Evolutionary conservation across 1,140 invertebrate species (phyloP).

Genomic region (Ceratina australensis): DNA sequence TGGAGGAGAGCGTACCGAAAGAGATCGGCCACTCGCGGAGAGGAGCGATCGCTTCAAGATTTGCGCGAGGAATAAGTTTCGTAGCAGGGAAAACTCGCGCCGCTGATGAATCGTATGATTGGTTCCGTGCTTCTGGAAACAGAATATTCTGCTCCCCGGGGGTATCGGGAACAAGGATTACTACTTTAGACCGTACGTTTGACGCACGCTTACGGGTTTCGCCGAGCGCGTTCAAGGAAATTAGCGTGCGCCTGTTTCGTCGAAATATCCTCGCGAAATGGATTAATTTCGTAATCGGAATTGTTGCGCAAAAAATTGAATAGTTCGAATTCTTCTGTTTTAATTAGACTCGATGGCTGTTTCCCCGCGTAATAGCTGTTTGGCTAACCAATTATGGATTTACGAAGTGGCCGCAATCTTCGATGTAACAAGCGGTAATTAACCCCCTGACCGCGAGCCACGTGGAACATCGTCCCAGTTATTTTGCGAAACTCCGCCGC

Average conservation of each 20-base stretch:
- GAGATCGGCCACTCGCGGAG: neutral
- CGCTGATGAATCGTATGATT: constrained; percentile 33
- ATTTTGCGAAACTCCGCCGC: too few relatives aligned
- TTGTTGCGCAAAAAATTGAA: too few relatives aligned
- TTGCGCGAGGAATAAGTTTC: constrained; percentile 15
- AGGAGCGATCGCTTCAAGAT: neutral
- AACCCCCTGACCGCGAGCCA: too few relatives aligned
- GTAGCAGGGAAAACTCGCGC: neutral
- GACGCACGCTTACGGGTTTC: neutral
- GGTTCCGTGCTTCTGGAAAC: constrained; percentile 15
- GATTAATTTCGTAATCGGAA: too few relatives aligned
- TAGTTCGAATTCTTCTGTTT: too few relatives aligned
- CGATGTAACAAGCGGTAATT: too few relatives aligned
- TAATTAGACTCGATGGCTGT: too few relatives aligned
- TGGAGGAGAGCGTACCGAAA: neutral
- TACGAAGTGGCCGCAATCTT: neutral
- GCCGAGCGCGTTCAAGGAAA: neutral
- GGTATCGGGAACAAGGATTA: constrained; percentile 15
- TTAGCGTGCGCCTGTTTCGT: too few relatives aligned
- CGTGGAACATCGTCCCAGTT: too few relatives aligned
- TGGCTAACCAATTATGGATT: neutral
- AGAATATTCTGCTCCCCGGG: constrained; percentile 14
- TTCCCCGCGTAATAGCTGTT: neutral
- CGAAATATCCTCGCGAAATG: too few relatives aligned
- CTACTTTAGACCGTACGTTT: neutral